Evolutionary conservation across 1,140 invertebrate genomes (phyloP).

Genomic region (Drosophila melanica): DNA sequence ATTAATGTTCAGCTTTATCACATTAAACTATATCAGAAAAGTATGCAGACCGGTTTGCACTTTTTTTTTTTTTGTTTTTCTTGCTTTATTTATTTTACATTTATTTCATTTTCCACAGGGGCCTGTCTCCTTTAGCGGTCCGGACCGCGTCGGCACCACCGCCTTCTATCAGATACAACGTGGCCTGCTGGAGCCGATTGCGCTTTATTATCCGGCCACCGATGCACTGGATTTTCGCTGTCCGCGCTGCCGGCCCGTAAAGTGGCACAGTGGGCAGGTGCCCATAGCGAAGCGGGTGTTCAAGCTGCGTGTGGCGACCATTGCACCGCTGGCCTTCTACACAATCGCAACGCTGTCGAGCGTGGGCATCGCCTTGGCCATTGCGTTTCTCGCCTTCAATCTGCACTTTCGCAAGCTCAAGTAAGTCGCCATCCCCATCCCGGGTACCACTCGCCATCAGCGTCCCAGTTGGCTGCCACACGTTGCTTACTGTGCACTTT

Average conservation of each 20-base stretch:
- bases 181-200: constrained; percentile 88
- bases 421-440: constrained; percentile 85
- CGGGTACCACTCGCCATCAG: not conserved
- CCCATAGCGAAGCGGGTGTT: constrained; percentile 91
- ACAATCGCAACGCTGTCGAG: constrained; percentile 88
- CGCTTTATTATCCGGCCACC: constrained; percentile 89
- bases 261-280: constrained; percentile 90
- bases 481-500: constrained; percentile 57
- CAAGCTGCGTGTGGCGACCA: constrained; percentile 89
- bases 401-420: constrained; percentile 93
- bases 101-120: constrained; percentile 86
- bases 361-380: constrained; percentile 90
- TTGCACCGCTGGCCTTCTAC: constrained; percentile 90
- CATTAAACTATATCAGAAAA: too few species aligned
- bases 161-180: constrained; percentile 94
- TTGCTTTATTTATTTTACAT: not conserved
- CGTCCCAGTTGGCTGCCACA: not conserved
- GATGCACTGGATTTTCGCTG: constrained; percentile 89
- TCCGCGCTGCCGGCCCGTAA: constrained; percentile 87
- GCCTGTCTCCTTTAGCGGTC: constrained; percentile 92
- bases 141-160: constrained; percentile 92
- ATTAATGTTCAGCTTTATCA: too few species aligned
- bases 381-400: constrained; percentile 93
- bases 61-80: too few species aligned
- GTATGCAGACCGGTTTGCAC: too few species aligned